phyloP scores from a whole-genome alignment of 2,888 invertebrate species.

The Brachypalpus laphriformis region DNA sequence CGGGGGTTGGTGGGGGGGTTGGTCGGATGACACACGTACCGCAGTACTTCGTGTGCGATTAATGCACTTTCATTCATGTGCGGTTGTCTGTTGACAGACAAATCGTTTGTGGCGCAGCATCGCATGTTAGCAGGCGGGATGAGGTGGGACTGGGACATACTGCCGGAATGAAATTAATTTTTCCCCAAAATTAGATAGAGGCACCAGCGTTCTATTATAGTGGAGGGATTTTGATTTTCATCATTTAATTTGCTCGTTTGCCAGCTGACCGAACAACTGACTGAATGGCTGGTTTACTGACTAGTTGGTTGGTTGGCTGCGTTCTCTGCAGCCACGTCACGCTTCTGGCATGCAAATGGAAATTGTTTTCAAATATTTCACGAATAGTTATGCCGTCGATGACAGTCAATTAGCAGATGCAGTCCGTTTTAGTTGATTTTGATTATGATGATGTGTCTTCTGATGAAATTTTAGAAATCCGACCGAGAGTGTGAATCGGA shows the following conservation, averaged over 20 bases:
- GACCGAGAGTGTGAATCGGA: constrained; percentile 11
- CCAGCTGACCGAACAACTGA: constrained; percentile 32
- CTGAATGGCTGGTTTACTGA: constrained; percentile 32
- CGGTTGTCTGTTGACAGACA: constrained; percentile 64
- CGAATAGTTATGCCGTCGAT: constrained; percentile 62
- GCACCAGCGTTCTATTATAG: not conserved
- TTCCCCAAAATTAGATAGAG: constrained; percentile 45
- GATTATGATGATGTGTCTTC: constrained; percentile 51
- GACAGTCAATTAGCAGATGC: constrained; percentile 71
- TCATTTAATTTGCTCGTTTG: constrained; percentile 63
- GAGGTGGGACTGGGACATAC: not conserved
- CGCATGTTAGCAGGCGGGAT: constrained; percentile 1
- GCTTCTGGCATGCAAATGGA: constrained; percentile 53
- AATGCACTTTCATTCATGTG: constrained; percentile 48
- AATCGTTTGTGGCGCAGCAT: constrained; percentile 62
- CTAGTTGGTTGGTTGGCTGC: constrained; percentile 33
- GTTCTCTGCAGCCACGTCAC: constrained; percentile 34
- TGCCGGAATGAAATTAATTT: constrained; percentile 46
- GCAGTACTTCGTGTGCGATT: constrained; percentile 8
- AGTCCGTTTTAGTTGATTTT: constrained; percentile 33
- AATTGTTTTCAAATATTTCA: constrained; percentile 64
- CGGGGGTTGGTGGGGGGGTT: not conserved
- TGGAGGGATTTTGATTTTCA: constrained; percentile 41
- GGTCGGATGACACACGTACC: not conserved
- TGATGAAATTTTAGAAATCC: constrained; percentile 36